Conservation (phyloP, 1,140 invertebrate genomes). For the Pemphigus obesinymphae region DNA sequence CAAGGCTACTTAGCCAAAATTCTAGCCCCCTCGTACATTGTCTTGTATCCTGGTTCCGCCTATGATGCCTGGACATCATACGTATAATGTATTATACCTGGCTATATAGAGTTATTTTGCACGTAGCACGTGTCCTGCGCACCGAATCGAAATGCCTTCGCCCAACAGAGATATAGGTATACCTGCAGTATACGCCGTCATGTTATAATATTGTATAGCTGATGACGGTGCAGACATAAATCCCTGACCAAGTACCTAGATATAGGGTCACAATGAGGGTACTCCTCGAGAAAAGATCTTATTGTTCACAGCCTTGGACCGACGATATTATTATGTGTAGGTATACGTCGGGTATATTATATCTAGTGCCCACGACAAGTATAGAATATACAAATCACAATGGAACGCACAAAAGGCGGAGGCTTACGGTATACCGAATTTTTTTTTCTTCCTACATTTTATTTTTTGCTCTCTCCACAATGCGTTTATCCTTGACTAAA, state of each 20-base stretch:
- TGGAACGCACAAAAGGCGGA: conserved; percentile 4
- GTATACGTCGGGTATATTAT: not conserved
- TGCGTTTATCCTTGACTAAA: conserved; percentile 27
- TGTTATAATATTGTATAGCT: not conserved
- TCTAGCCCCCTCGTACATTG: too few relatives aligned
- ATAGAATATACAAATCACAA: conserved; percentile 1
- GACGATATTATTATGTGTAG: not conserved
- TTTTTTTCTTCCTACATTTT: not conserved
- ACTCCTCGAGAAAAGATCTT: not conserved
- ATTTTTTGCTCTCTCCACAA: too few relatives aligned
- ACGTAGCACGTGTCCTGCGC: not conserved
- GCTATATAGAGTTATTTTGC: not conserved
- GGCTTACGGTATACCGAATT: not conserved
- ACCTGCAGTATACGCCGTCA: not conserved
- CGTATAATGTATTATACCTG: too few relatives aligned
- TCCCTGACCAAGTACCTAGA: not conserved
- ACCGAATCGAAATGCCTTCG: not conserved
- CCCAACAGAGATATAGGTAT: not conserved
- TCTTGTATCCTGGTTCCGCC: too few relatives aligned
- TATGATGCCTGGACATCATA: too few relatives aligned
- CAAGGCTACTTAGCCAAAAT: too few relatives aligned
- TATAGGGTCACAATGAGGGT: not conserved
- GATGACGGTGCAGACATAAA: not conserved
- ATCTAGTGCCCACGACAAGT: not conserved
- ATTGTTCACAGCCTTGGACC: conserved; percentile 5